Percentiles rank a stretch among this genome's conserved stretches.
Conservation (phyloP, 2,888 invertebrate species). For the Caenorhabditis uteleia region DNA sequence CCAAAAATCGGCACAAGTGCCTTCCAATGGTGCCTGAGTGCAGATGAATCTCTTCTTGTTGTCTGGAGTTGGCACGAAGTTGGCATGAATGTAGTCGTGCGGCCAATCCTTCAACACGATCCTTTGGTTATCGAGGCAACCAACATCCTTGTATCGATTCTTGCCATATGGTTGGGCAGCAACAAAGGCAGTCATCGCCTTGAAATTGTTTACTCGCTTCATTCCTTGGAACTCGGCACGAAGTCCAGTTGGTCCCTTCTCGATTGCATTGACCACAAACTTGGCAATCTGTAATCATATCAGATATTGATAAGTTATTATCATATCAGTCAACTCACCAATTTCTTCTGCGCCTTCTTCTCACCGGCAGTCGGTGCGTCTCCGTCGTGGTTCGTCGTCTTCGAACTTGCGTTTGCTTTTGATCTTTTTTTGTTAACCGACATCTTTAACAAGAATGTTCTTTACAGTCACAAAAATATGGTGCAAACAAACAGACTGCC, state of each 20-base stretch:
- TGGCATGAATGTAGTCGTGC: conserved; percentile 50
- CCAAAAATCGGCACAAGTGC: conserved; percentile 49
- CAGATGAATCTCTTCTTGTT: conserved; percentile 47
- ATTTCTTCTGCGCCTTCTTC: conserved; percentile 1
- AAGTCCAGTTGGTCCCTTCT: conserved; percentile 36
- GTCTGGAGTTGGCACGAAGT: conserved; percentile 42
- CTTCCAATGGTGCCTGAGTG: conserved; percentile 47
- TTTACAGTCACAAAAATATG: too few relatives aligned
- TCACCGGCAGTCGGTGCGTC: conserved; percentile 4
- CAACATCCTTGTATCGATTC: conserved; percentile 49
- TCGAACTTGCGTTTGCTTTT: not conserved
- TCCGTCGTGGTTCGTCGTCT: not conserved
- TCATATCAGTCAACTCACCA: not conserved
- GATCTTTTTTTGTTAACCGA: too few relatives aligned
- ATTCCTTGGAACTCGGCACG: conserved; percentile 37
- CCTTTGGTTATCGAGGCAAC: conserved; percentile 42
- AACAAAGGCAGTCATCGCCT: conserved; percentile 41
- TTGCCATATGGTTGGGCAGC: conserved; percentile 27
- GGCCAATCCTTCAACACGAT: conserved; percentile 34
- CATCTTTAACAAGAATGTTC: too few relatives aligned
- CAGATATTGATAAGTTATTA: not conserved
- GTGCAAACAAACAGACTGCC: too few relatives aligned
- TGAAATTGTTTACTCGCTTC: conserved; percentile 36
- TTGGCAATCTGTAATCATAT: conserved; percentile 13
- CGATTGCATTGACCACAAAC: conserved; percentile 29